Evolutionary conservation across 2,888 invertebrate genomes (phyloP), one percentile per base, ranked within the genome.

Genomic region (Scaptomyza polygonia): DNA sequence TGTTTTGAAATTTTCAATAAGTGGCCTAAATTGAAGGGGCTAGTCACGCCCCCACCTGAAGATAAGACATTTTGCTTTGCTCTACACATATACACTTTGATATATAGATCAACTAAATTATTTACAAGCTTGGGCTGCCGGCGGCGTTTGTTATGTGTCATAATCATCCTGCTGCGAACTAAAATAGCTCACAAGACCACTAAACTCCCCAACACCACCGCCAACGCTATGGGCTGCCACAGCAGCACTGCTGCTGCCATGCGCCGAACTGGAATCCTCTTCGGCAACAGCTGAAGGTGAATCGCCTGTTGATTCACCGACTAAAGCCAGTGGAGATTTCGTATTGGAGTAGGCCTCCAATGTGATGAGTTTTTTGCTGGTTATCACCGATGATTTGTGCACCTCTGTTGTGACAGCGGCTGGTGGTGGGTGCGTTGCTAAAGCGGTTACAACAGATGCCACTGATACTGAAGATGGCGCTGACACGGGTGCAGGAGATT

Each of bases 101-200:
- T 43, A 66, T 71, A 61, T 71, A 71, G 72, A 61, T 77, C 62
- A 77, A 76, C 80, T 75, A 73, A 62, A 64, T 77, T 74, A 76
- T 76, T 65, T 86, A 84, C 80, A 82, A 76, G 67, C 57, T 57
- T 77, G 77, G 65, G 72, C 70, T 52, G 67, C 74, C 64, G 61
- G 52, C 79, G 84, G 88, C 82, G 86, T 83, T 90, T 92, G 93
- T 94, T 95, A 95, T 93, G 95, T 94, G 91, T 97, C 97, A 88
- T 97, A 94, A 92, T 97, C 97, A 90, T 97, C 97, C 91, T 97
- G 94, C 92, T 97, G 97, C 89, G 97, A 97, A 80, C 97, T 97
- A 92, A 97, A 97, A 92, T 97, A 97, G 91, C 97, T 97, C 64
- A 97, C 97, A 84, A 97, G 93, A 5, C 97, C 97, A 39, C 97